Base-by-base conservation (phyloP, 2,888 invertebrate species). In the Oscheius sp. region DNA sequence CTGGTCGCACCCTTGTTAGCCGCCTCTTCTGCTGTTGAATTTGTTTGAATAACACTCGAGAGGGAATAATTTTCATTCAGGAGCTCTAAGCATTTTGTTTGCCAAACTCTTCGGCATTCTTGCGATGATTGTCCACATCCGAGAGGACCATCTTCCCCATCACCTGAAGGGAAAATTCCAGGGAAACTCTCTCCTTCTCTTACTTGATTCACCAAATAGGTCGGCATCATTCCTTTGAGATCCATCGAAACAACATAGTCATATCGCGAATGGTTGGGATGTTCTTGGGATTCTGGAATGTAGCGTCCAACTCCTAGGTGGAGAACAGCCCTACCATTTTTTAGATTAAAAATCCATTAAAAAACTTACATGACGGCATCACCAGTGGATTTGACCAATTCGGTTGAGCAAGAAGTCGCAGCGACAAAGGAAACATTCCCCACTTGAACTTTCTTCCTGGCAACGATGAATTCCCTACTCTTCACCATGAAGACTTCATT, bases 211-310 rank as follows among this genome's bases (percentile, higher is more conserved):
- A 66, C 57, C n/a, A 66, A n/a, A 31, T 50, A 48, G 5, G n/a
- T 53, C 25, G 57, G 57, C 66, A 66, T 66, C 66, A 66, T 66
- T n/a, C 66, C 66, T 20, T 57, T 53, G 12, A 66, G 46, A 66
- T 66, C 66, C 34, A 57, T 57, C 23, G 55, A 66, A 0, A 66
- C 46, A 0, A 57, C 25, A 23, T 66, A 66, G 46, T 66, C 66
- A 23, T 66, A 66, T 5, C 45, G 45, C 27, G 53, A 65, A 12
- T 29, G n/a, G 8, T 12, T n/a, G n/a, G 29, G 17, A 12, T 55
- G n/a, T 10, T 17, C 20, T 20, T 48, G 20, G n/a, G n/a, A n/a
- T 31, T 50, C 50, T n/a, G 46, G 48, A 17, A 46, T n/a, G 66
- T 55, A 66, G 20, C 66, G 53, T 12, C 66, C 66, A 5, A 66